Conservation (phyloP, 2,888 invertebrate species). For the Ariolimax columbianus region DNA sequence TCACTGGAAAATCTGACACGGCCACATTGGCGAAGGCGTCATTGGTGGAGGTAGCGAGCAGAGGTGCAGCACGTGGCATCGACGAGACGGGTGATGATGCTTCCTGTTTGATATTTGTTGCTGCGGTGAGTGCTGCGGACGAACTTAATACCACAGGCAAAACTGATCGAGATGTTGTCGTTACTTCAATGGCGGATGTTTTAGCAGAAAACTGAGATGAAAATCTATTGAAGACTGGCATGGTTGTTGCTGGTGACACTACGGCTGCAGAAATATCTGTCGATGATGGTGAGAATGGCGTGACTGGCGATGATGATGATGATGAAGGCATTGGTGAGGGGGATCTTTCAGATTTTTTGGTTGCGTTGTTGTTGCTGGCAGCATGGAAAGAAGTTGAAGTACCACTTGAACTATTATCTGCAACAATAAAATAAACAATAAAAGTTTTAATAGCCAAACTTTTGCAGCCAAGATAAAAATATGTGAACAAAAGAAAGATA, state of each 20-base stretch:
- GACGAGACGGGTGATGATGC: conserved; percentile 31
- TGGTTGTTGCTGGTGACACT: conserved; percentile 39
- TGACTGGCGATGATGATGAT: conserved; percentile 15
- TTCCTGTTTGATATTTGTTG: conserved; percentile 36
- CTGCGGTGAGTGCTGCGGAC: conserved; percentile 34
- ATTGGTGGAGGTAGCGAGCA: conserved; percentile 39
- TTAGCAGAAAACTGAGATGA: conserved; percentile 9
- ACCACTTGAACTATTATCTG: conserved; percentile 20
- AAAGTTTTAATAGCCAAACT: no score
- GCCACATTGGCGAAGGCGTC: conserved; percentile 81
- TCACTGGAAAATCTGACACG: conserved; percentile 88
- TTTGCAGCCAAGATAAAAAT: no score
- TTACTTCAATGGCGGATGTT: background rate
- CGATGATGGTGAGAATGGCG: conserved; percentile 18
- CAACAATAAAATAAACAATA: conserved; percentile 45
- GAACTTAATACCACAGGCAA: background rate
- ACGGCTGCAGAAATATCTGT: conserved; percentile 33
- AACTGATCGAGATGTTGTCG: conserved; percentile 11
- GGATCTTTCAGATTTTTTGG: conserved; percentile 33
- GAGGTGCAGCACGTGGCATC: conserved; percentile 30
- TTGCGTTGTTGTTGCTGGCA: conserved; percentile 44
- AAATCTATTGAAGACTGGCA: background rate
- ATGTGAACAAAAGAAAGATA: no score
- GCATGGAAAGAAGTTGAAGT: conserved; percentile 15
- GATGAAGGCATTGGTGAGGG: conserved; percentile 36